Evolutionary conservation across 2,888 invertebrate species (phyloP).

Genomic region (Tuta absoluta): DNA sequence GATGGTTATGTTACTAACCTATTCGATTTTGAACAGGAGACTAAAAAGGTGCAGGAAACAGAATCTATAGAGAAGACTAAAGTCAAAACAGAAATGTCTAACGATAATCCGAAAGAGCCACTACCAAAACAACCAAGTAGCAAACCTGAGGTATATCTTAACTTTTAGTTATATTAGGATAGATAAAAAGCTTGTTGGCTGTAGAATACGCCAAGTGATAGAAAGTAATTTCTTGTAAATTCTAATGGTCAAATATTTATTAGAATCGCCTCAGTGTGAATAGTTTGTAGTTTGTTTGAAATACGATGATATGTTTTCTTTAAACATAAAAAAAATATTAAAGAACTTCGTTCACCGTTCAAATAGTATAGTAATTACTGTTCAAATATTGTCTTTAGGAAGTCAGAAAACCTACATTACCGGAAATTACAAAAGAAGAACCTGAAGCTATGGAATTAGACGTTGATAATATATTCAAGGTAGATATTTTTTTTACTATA

Average conservation of each 20-base stretch:
- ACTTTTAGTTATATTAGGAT: background rate
- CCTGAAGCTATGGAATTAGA: constrained; percentile 21
- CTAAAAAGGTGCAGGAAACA: constrained; percentile 35
- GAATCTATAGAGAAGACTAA: constrained; percentile 35
- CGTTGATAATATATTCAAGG: constrained; percentile 34
- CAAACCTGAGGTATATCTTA: constrained; percentile 42
- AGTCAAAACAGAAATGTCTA: constrained; percentile 36
- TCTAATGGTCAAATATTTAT: too few species aligned
- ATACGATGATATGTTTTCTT: too few species aligned
- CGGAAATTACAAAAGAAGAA: constrained; percentile 17
- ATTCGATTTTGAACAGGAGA: constrained; percentile 36
- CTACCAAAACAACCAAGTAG: constrained; percentile 45
- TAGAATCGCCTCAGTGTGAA: too few species aligned
- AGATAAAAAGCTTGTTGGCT: background rate
- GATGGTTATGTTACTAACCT: background rate
- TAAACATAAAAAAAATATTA: too few species aligned
- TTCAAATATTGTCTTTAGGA: constrained; percentile 11
- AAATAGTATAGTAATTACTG: background rate
- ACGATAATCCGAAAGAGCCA: constrained; percentile 46
- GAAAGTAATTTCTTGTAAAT: too few species aligned
- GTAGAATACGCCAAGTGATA: too few species aligned
- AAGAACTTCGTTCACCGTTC: too few species aligned
- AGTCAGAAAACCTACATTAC: background rate
- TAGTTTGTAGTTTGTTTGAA: too few species aligned
- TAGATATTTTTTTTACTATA: constrained; percentile 27